A percentile compares a stretch with the other conserved stretches of the same genome.
These are phyloP conservation scores for Eupsittula cactorum DNA, from an alignment of 2,113 vertebrate genomes.

Conservation along the genomic window DNA sequence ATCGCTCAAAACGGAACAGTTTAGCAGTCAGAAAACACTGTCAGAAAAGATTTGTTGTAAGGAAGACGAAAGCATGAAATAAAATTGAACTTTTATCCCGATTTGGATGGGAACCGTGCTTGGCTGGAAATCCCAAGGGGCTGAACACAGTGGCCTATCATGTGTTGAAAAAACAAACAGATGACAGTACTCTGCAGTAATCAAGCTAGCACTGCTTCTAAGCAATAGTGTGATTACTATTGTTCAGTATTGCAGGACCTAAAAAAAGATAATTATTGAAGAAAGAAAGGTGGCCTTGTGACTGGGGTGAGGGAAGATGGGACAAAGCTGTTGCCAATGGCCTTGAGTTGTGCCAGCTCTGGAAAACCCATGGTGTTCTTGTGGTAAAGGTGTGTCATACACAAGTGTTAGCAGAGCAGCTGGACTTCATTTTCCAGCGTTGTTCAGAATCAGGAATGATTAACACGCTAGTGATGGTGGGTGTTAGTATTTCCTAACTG, in stretches of 20 bases:
- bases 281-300: neutral
- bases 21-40: slow-evolving; percentile 70
- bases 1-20: slow-evolving; percentile 61
- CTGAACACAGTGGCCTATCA: slow-evolving; percentile 29
- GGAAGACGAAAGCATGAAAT: slow-evolving; percentile 63
- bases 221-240: slow-evolving; percentile 16
- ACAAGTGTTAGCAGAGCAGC: neutral
- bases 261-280: neutral
- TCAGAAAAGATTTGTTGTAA: slow-evolving; percentile 66
- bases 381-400: slow-evolving; percentile 33
- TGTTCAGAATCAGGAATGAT: neutral
- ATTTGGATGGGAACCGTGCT: slow-evolving; percentile 48
- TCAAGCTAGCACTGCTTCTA: slow-evolving; percentile 33
- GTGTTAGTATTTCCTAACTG: slow-evolving; percentile 15
- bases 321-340: neutral
- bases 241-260: neutral
- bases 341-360: neutral
- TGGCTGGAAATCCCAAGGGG: slow-evolving; percentile 36
- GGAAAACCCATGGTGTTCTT: neutral
- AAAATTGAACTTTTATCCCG: slow-evolving; percentile 69
- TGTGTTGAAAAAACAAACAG: slow-evolving; percentile 49
- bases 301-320: neutral
- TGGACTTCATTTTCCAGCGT: neutral
- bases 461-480: neutral
- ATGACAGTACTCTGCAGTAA: slow-evolving; percentile 40